Percentiles rank a stretch among this genome's conserved stretches.
These are phyloP conservation scores for Leptarthrus brevirostris DNA, from an alignment of 2,888 invertebrate genomes.

Conservation along the genomic window DNA sequence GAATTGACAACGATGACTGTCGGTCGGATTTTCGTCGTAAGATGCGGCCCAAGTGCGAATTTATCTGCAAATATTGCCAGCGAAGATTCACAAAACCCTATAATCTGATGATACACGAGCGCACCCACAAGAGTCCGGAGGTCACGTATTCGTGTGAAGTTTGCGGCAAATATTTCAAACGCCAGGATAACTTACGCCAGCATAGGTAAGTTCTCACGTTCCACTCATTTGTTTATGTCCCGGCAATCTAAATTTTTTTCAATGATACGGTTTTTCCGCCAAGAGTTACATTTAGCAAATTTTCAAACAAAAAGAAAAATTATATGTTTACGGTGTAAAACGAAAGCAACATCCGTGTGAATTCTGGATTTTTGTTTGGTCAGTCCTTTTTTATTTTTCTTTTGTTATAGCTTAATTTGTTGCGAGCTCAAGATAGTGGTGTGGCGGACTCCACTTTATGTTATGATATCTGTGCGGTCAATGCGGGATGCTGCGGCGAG, in stretches of 20 bases:
- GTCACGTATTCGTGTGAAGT: conserved; percentile 97
- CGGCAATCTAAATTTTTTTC: conserved; percentile 14
- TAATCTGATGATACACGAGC: conserved; percentile 98
- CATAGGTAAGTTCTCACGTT: conserved; percentile 79
- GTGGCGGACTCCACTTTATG: no score
- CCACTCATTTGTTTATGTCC: conserved; percentile 4
- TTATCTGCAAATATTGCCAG: conserved; percentile 98
- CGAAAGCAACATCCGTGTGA: conserved; percentile 35
- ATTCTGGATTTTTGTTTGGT: conserved; percentile 40
- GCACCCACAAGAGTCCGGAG: conserved; percentile 97
- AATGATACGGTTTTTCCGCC: conserved; percentile 9
- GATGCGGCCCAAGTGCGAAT: conserved; percentile 95
- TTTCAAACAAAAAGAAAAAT: conserved; percentile 27
- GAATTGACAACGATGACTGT: conserved; percentile 88
- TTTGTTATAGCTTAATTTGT: conserved; percentile 11
- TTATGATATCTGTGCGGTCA: conserved; percentile 5
- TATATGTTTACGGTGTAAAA: conserved; percentile 39
- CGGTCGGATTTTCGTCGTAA: conserved; percentile 87
- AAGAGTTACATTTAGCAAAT: conserved; percentile 7
- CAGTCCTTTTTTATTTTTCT: conserved; percentile 20
- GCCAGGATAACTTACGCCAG: conserved; percentile 95
- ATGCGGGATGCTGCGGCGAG: no score
- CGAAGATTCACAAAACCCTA: conserved; percentile 98
- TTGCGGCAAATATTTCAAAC: conserved; percentile 96
- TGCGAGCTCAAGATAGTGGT: not conserved